Base-by-base conservation (phyloP, 2,113 vertebrate species). In the Mesembrinibis cayennensis region DNA sequence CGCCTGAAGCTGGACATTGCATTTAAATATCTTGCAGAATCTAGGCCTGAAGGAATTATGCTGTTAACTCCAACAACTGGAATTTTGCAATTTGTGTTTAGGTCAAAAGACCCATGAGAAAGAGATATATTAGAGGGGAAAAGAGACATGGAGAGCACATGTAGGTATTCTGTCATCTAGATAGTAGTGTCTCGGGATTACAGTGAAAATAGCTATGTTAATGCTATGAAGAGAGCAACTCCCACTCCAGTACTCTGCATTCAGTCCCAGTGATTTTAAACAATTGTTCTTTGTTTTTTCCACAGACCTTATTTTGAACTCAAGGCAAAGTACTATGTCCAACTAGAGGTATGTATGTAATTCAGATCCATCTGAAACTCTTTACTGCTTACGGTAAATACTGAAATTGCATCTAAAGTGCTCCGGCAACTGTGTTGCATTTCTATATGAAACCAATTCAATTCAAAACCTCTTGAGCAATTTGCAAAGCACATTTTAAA, bases 261-360 rank as follows among this genome's bases (percentile, higher is more conserved):
- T 18, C 65, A 18, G 53, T 21, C 25, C 27, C 45, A 40, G 17
- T 56, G 63, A 17, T 40, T 32, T 67, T 89, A 77, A 91, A 77
- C 22, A 53, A 15, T 13, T 69, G 25, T 80, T 90, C 79, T 96
- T 82, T 90, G 63, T 93, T 85, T 94, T 94, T 69, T 91, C 89
- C 47, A 44, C 98, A 99, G 99, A 96, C 99, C 99, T 73, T 99
- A 99, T 97, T 99, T 99, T 98, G 99, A 99, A 97, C 98, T 99
- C 96, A 99, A 99, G 98, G 99, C 99, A 0, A 99, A 99, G 97
- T 99, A 99, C 97, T 99, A 99, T 10, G 97, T 99, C 47, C 99
- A 99, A 53, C 98, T 99, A 25, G 99, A 99, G 99, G 99, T 99
- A 98, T 0, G 98, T 98, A 47, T 25, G 15, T 40, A 36, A 82